Base-by-base conservation (phyloP, 1,140 invertebrate species). In the Drosophila lacertosa region DNA sequence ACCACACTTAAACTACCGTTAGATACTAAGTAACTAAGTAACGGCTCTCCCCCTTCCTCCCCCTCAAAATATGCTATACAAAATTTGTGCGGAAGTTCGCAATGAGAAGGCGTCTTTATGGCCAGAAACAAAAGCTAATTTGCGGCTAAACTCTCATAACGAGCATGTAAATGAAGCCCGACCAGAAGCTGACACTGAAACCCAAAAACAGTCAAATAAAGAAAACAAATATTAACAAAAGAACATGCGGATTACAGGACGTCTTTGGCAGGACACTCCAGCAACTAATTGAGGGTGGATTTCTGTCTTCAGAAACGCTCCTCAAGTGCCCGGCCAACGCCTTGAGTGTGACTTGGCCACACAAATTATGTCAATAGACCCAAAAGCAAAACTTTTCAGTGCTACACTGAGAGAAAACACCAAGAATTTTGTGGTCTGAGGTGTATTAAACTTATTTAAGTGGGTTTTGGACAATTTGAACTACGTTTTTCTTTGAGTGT, bases 331-430 rank as follows among this genome's bases (percentile, higher is more conserved):
- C 83, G 71, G 60, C 78, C 78, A 82, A 88, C 83, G 82, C 82
- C 82, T 88, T 89, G 74, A 83, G 82, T 88, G 83, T 88, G 82
- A 88, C 83, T 86, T 11, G 62, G 63, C 63, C 62, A 70, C 81
- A 79, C 48, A 71, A 88, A 86, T 86, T 86, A 86, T 86, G 81
- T 86, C 82, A 86, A 86, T 86, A 88, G 81, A 62, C 65, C 67
- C 45, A 33, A 16, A 66, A 26, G 47, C 42, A 50, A 57, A 60
- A 73, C 65, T 73, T 73, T 62, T 5, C 45, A 16, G 11, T 18
- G 15, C 24, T 13, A 29, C 26, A 29, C 26, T 29, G 1, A 7
- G 7, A 29, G 26, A 29, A 29, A 29, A 2, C 2, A 22, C 20
- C 4, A 2, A 22, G 6, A 9, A 7, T 7, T 9, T 7, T 9